Evolutionary conservation across 2,113 vertebrate genomes (phyloP).

Genomic region (Leptosomus discolor): DNA sequence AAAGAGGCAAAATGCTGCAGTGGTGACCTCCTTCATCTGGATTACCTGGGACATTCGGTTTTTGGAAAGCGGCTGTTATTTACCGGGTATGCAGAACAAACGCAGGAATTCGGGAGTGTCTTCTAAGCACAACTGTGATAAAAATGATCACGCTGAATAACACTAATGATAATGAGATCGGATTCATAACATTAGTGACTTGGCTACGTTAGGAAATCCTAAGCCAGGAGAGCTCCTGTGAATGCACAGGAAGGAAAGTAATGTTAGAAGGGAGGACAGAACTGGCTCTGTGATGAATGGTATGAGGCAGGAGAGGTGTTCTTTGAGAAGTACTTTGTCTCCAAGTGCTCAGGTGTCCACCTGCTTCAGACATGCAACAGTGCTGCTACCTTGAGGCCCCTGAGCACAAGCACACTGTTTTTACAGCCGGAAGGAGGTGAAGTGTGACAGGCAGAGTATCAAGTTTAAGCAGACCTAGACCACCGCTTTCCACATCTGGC

Average conservation of each 20-base stretch:
- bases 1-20: neutral
- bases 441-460: neutral
- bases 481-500: neutral
- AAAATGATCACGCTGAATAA: neutral
- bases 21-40: neutral
- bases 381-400: conserved; percentile 33
- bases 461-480: neutral
- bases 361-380: conserved; percentile 4
- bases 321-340: neutral
- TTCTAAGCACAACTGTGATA: neutral
- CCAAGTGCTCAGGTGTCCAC: neutral
- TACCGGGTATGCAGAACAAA: neutral
- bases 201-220: neutral
- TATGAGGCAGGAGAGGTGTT: neutral
- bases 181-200: neutral
- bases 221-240: neutral
- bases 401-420: neutral
- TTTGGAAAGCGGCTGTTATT: neutral
- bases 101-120: neutral
- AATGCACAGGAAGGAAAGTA: neutral
- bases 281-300: neutral
- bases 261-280: neutral
- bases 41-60: neutral
- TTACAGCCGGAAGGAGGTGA: neutral
- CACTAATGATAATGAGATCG: neutral